These are phyloP conservation scores for Eupithecia tripunctaria DNA, from an alignment of 2,888 invertebrate genomes.

Conservation along the genomic window DNA sequence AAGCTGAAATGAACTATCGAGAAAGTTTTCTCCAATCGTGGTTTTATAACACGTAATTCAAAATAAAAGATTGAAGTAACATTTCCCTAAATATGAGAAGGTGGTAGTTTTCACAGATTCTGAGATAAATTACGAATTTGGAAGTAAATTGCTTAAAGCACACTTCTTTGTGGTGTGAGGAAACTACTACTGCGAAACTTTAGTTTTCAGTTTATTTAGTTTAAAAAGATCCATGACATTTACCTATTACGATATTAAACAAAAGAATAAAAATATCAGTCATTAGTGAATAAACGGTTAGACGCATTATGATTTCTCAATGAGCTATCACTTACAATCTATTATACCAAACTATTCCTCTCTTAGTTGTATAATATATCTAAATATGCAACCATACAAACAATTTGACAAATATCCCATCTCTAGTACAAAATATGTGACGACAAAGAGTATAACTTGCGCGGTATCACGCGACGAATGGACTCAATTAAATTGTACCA, in stretches of 20 bases:
- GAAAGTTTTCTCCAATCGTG: too few relatives aligned
- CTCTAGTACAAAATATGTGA: slow-evolving; percentile 70
- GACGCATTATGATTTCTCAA: neutral
- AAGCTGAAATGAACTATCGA: too few relatives aligned
- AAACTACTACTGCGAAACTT: neutral
- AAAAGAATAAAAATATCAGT: neutral
- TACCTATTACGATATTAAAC: neutral
- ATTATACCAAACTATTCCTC: neutral
- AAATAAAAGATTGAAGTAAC: too few relatives aligned
- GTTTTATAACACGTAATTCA: too few relatives aligned
- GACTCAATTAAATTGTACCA: slow-evolving; percentile 76
- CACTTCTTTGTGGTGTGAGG: too few relatives aligned
- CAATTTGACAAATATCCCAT: neutral
- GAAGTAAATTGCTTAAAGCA: too few relatives aligned
- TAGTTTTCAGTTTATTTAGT: neutral
- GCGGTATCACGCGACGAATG: slow-evolving; percentile 68
- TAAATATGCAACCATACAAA: neutral
- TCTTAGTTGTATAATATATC: neutral
- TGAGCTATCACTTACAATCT: neutral
- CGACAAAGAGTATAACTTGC: slow-evolving; percentile 57
- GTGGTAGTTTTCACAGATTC: too few relatives aligned
- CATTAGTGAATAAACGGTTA: neutral
- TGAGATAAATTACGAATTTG: too few relatives aligned
- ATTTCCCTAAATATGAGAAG: too few relatives aligned
- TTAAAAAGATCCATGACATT: neutral